Evolutionary conservation across 2,888 invertebrate genomes (phyloP).

Genomic region (Stictocephala bisonia): DNA sequence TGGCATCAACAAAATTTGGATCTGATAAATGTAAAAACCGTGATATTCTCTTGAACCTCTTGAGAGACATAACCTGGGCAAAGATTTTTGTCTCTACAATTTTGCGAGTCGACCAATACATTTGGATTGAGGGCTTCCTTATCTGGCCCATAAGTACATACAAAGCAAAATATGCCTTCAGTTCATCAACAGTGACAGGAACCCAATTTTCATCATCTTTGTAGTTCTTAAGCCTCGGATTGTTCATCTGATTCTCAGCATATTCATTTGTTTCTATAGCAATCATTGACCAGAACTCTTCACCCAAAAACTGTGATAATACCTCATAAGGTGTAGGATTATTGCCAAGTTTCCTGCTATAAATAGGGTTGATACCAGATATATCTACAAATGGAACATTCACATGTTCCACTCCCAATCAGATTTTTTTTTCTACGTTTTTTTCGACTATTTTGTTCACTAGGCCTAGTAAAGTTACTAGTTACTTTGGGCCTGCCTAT

Average conservation of each 20-base stretch:
- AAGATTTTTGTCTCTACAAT: constrained; percentile 7
- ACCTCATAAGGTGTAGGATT: background rate
- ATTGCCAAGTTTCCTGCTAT: background rate
- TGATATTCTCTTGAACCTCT: background rate
- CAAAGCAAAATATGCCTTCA: constrained; percentile 8
- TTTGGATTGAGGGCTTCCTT: background rate
- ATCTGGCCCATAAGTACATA: constrained; percentile 8
- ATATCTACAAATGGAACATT: background rate
- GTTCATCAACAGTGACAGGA: too few relatives aligned
- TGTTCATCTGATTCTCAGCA: too few relatives aligned
- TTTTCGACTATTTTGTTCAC: too few relatives aligned
- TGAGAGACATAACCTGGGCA: background rate
- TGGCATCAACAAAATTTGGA: background rate
- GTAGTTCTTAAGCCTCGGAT: too few relatives aligned
- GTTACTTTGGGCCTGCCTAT: too few relatives aligned
- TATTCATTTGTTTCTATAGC: constrained; percentile 14
- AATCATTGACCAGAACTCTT: background rate
- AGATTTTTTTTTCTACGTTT: background rate
- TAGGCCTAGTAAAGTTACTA: too few relatives aligned
- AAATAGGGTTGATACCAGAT: constrained; percentile 10
- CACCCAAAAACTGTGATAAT: constrained; percentile 3
- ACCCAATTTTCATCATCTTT: too few relatives aligned
- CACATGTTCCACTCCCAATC: constrained; percentile 4
- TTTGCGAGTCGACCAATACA: constrained; percentile 6
- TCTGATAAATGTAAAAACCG: constrained; percentile 7